Base-by-base conservation (phyloP, 2,888 invertebrate species). In the Coleophora flavipennella region DNA sequence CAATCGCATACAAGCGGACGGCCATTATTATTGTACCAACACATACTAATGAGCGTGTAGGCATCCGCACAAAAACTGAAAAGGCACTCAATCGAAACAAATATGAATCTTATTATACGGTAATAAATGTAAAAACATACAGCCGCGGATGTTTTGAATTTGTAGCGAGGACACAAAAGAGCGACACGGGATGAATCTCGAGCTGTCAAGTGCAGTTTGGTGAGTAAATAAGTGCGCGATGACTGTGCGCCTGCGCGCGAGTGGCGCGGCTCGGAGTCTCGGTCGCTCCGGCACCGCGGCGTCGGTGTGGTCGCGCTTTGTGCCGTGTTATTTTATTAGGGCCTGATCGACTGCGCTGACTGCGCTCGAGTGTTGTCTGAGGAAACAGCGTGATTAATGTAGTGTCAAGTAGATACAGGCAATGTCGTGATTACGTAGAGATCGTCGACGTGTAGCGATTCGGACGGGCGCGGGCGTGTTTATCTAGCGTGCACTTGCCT, bases 21-120 rank as follows among this genome's bases (percentile, higher is more conserved):
- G 62, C 55, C 62, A 56, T 58, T 50, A 53, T 72, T 77, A 68
- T 71, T 67, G 66, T 68, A 67, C 68, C 71, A 35, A 36, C 42
- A 68, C 66, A 66, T 75, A 69, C 73, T 83, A 83, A 81, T 80
- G 81, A 83, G 74, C 73, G 71, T 75, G 78, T 78, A 76, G 73
- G 71, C 77, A 72, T 67, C 69, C 72, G 59, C 55, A 57, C 53
- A 46, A 54, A 48, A 59, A 58, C 44, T 49, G 51, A 44, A 31
- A n/a, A 34, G 31, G 40, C 39, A 44, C 43, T 38, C 39, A 13
- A 10, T 26, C 13, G 37, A 41, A 42, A 25, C 31, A 28, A 67
- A 53, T 55, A 40, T 55, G 41, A 46, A 45, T 56, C 56, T 53
- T 71, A 63, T 41, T 11, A 2, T 3, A 13, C 6, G 2, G 4